Base-by-base conservation (phyloP, 1,140 invertebrate species). In the Formica exsecta region DNA sequence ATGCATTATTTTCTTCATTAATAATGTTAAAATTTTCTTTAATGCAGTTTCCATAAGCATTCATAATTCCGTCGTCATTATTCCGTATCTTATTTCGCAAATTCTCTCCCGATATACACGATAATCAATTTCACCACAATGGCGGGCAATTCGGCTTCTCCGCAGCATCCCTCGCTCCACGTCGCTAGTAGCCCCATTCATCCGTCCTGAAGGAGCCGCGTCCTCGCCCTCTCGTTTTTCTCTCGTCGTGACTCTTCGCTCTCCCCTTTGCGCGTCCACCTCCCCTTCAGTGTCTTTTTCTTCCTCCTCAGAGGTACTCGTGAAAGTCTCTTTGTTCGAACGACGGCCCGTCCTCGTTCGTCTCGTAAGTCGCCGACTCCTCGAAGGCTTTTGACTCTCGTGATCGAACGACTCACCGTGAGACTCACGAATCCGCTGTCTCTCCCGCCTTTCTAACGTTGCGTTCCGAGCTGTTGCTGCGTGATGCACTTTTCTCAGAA, bases 261-360 rank as follows among this genome's bases (percentile, higher is more conserved):
- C 54, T 74, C 65, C 83, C 61, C 80, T 76, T 74, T 41, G 68
- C 79, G 41, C 66, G 54, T 74, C 68, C 59, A 70, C 61, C 68
- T 74, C 36, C 64, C 80, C 32, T 44, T 65, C 54, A 25, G 68
- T 75, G 66, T 85, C 66, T 76, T 75, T 87, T 85, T 75, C 71
- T 85, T 85, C 65, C 48, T 75, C 48, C 80, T 85, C 76, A 75
- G 57, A 62, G 80, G 59, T 48, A 76, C 80, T 73, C 61, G 71
- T 75, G 86, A 73, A 87, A 84, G 80, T 85, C 68, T 87, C 66
- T 87, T 66, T 85, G 81, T 85, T 85, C 81, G 73, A 85, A 85
- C 81, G 81, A 85, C 81, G 74, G 59, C 81, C 65, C 81, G 71
- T 85, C 81, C 81, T 85, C 59, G 81, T 83, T 77, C 81, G 81